Evolutionary conservation across 2,888 invertebrate genomes (phyloP).

Genomic region (Margaritifera margaritifera): DNA sequence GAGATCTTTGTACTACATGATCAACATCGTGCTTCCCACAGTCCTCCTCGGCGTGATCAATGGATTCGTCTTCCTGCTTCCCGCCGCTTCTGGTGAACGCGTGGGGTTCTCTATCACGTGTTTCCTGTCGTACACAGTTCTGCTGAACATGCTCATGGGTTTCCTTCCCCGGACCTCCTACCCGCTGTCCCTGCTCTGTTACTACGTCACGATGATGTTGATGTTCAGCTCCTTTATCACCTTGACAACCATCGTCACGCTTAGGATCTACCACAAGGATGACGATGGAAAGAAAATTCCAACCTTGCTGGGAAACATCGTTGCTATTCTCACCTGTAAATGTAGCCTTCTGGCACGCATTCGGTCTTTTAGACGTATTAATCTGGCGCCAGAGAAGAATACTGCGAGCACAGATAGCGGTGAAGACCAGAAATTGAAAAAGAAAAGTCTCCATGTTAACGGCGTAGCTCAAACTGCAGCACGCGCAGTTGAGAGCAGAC

Average conservation of each 20-base stretch:
- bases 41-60: conserved; percentile 32
- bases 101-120: conserved; percentile 41
- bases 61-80: conserved; percentile 36
- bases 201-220: conserved; percentile 38
- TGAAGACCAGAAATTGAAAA: too few species aligned
- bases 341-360: too few species aligned
- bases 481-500: too few species aligned
- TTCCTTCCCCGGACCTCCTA: conserved; percentile 34
- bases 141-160: conserved; percentile 38
- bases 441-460: too few species aligned
- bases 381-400: too few species aligned
- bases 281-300: too few species aligned
- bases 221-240: conserved; percentile 31
- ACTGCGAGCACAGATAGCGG: too few species aligned
- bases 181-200: conserved; percentile 33
- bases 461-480: too few species aligned
- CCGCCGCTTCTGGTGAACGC: conserved; percentile 34
- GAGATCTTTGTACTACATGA: conserved; percentile 31
- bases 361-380: too few species aligned
- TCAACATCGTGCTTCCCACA: conserved; percentile 33
- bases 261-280: conserved; percentile 28
- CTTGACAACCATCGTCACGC: conserved; percentile 24
- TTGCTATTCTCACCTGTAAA: too few species aligned
- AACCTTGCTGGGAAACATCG: too few species aligned
- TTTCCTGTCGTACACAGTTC: conserved; percentile 36